Percentiles rank a stretch among this genome's conserved stretches.
phyloP scores from a whole-genome alignment of 2,113 vertebrate species.

The Tinamus guttatus region DNA sequence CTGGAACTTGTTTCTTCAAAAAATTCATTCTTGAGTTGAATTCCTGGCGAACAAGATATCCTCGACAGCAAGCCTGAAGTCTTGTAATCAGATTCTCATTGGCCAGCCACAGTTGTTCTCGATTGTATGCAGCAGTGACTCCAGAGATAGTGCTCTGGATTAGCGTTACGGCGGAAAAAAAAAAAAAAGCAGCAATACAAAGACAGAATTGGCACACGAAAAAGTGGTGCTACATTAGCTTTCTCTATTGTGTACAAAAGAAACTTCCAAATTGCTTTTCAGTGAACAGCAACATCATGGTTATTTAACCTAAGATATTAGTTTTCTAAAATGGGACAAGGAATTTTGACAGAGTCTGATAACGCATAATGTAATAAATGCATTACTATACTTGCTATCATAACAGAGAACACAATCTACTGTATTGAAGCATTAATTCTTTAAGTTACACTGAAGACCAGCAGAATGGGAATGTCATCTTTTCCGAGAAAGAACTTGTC shows the following conservation, averaged over 20 bases:
- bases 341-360: background rate
- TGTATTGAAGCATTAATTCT: background rate
- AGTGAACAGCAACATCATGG: background rate
- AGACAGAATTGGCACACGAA: background rate
- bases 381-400: background rate
- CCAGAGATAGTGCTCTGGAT: slow-evolving; percentile 88
- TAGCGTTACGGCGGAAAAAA: background rate
- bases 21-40: slow-evolving; percentile 86
- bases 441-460: background rate
- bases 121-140: slow-evolving; percentile 93
- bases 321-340: background rate
- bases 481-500: background rate
- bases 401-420: background rate
- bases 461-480: background rate
- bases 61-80: slow-evolving; percentile 93
- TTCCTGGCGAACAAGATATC: slow-evolving; percentile 88
- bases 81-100: slow-evolving; percentile 91
- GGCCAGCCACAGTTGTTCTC: slow-evolving; percentile 97
- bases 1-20: slow-evolving; percentile 89
- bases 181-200: background rate
- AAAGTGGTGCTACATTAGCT: background rate
- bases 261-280: background rate
- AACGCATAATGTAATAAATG: background rate
- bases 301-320: background rate
- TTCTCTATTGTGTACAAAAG: background rate